Conservation (phyloP, 2,888 invertebrate species). For the Xestia ashworthii region DNA sequence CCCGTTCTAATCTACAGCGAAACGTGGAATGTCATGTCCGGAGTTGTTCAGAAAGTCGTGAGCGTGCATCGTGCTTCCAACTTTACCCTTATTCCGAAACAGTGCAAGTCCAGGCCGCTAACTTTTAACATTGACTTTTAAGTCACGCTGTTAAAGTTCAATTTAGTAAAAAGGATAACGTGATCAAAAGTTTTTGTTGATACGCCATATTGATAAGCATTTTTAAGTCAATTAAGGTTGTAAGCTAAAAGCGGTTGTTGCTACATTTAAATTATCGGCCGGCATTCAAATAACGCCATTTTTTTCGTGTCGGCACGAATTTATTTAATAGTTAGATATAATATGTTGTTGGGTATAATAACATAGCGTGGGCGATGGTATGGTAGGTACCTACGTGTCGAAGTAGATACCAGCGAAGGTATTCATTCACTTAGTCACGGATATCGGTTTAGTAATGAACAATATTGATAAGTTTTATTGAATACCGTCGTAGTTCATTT, state of each 20-base stretch:
- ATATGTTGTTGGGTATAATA: slow-evolving; percentile 85
- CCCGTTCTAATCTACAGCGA: slow-evolving; percentile 90
- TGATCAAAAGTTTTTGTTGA: slow-evolving; percentile 71
- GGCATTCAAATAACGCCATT: slow-evolving; percentile 91
- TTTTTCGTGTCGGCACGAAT: slow-evolving; percentile 90
- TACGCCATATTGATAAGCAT: slow-evolving; percentile 88
- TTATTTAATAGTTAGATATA: slow-evolving; percentile 87
- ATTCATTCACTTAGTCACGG: slow-evolving; percentile 81
- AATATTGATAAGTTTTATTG: slow-evolving; percentile 73
- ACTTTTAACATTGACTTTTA: slow-evolving; percentile 70
- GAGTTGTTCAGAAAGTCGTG: slow-evolving; percentile 91
- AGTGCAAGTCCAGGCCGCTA: slow-evolving; percentile 73
- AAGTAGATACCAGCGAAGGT: slow-evolving; percentile 68
- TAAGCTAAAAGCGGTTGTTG: slow-evolving; percentile 91
- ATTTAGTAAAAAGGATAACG: slow-evolving; percentile 60
- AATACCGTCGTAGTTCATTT: slow-evolving; percentile 62
- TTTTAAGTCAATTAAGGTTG: slow-evolving; percentile 91
- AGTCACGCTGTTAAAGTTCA: slow-evolving; percentile 68
- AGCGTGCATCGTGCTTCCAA: slow-evolving; percentile 90
- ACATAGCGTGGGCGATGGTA: slow-evolving; percentile 80
- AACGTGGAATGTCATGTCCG: slow-evolving; percentile 91
- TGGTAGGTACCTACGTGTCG: slow-evolving; percentile 67
- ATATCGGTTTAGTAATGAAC: slow-evolving; percentile 74
- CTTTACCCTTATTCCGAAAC: slow-evolving; percentile 77
- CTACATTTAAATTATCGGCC: slow-evolving; percentile 91